Base-by-base conservation (phyloP, 92 coral and sea anemone species). In the Heteractis magnifica region DNA sequence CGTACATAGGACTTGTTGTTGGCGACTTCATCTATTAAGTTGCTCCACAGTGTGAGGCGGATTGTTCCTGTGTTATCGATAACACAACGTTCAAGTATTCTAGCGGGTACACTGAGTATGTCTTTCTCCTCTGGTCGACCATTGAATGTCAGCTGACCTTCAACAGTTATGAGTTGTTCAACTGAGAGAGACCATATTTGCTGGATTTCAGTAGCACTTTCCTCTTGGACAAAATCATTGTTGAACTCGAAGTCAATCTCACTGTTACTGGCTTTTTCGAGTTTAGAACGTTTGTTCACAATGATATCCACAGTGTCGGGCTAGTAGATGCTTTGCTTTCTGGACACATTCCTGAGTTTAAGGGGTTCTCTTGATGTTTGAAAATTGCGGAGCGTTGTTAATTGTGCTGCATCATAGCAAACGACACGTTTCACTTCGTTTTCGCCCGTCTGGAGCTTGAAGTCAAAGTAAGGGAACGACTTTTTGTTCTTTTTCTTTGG, bases 11-110 rank as follows among this genome's bases (percentile, higher is more conserved):
- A 52, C 1, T 72, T 21, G 85, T 80, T 62, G 44, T 86, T 70
- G 51, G 48, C 53, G 2, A 82, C 86, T 65, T 87, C 78, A 56
- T 53, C n/a, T 18, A 86, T 87, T 18, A 82, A 50, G 11, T 62
- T 76, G 15, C 59, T 59, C 87, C 90, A 87, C 15, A 87, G 81
- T 23, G 90, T 87, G 26, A 87, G 86, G 70, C 21, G 79, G 12
- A 76, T 59, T 50, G 90, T 82, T 21, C 75, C 86, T 11, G 87
- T 58, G 44, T 73, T 59, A 77, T 87, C 90, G 23, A 87, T 65
- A 77, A 76, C 53, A 56, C 87, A 82, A 14, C 82, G 72, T 10
- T 82, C 75, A 16, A 81, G 82, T 76, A 87, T 82, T 53, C 58
- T 53, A 53, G 58, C 58, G 11, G 58, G 58, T 53, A 53, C 11